Evolutionary conservation across 2,797 vertebrate species (phyloP), one percentile per base, ranked within the genome.

Genomic region (Spondyliosoma cantharus): DNA sequence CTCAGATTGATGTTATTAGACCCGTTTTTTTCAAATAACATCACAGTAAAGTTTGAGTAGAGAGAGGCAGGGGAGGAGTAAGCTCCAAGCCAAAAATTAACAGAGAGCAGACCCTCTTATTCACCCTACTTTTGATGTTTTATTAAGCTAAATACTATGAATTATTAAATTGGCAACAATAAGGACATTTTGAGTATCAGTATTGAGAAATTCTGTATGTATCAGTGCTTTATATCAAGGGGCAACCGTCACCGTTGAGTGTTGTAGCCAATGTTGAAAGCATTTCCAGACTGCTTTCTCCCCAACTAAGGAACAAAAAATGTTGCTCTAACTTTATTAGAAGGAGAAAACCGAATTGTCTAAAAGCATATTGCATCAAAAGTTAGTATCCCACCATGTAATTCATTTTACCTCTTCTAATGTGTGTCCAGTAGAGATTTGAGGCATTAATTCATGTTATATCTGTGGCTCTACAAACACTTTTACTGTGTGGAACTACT

Each of bases 1-100:
- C 29, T 37, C 3, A 5, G 46, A 80, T 48, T 45, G 46, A 72
- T 50, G 17, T 49, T 63, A 72, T 66, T 12, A 15, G 8, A 7
- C 11, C 0, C n/a, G n/a, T 60, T 46, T 50, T 58, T 58, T 45
- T 29, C 16, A 52, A 54, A 52, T 57, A 7, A 46, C 14, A 54
- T 60, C 48, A 29, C 12, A 27, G 16, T 3, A 14, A 66, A 29
- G 32, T 57, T 24, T 32, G 20, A 70, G 25, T 24, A 7, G 12
- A 29, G 22, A 60, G 57, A 59, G 7, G 9, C 1, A 15, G 37
- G 24, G 50, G 45, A n/a, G 43, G 24, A n/a, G 20, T 12, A 27
- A 27, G 20, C 20, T 48, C 42, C 20, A 57, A 12, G 46, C 12
- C 42, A 24, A 61, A n/a, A 46, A 43, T 45, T 19, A 24, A 64